phyloP scores from a whole-genome alignment of 2,113 vertebrate species.

The Trochalopteron elliotii region DNA sequence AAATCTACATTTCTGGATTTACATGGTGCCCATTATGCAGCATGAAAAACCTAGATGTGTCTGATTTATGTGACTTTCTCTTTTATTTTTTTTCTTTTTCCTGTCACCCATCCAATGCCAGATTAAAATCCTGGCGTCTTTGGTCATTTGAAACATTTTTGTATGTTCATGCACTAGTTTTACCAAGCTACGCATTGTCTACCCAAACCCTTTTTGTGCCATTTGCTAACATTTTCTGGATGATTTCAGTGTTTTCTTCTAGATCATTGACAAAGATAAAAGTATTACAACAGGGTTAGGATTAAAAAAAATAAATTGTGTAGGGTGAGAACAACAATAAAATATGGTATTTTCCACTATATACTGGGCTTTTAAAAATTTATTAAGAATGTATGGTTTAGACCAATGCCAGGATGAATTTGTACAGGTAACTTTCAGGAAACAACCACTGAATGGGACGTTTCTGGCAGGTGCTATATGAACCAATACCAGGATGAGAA shows the following conservation, averaged over 20 bases:
- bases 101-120: not conserved
- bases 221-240: not conserved
- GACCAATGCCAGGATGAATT: not conserved
- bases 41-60: not conserved
- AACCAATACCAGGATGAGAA: not conserved
- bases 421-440: not conserved
- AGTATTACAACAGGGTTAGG: not conserved
- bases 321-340: not conserved
- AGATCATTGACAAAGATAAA: not conserved
- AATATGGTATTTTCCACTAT: not conserved
- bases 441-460: fast-evolving
- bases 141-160: not conserved
- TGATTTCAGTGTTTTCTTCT: not conserved
- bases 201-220: not conserved
- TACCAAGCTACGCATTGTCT: not conserved
- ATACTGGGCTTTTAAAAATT: not conserved
- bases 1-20: not conserved
- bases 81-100: not conserved
- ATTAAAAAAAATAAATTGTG: not conserved
- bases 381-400: not conserved
- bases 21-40: not conserved
- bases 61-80: not conserved
- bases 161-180: not conserved
- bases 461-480: not conserved
- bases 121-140: not conserved